These are phyloP conservation scores for Parnassius orleans DNA, from an alignment of 2,888 invertebrate genomes.

Conservation along the genomic window DNA sequence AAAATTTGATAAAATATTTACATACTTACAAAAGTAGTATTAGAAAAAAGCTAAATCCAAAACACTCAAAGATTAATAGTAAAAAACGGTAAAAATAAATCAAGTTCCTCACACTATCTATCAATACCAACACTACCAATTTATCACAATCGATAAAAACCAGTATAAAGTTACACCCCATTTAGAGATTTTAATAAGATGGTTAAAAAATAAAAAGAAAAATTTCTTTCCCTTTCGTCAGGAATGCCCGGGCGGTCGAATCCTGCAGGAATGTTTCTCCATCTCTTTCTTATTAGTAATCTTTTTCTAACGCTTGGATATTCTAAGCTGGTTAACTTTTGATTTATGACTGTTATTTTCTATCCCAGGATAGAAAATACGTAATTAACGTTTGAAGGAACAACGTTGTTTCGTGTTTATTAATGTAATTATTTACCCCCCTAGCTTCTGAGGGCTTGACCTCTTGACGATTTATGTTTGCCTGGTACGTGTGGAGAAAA, in stretches of 20 bases:
- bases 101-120: constrained; percentile 45
- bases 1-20: too few species aligned
- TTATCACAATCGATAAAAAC: constrained; percentile 46
- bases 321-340: constrained; percentile 61
- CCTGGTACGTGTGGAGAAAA: constrained; percentile 52
- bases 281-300: constrained; percentile 53
- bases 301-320: constrained; percentile 39
- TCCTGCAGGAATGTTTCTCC: constrained; percentile 62
- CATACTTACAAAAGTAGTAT: too few species aligned
- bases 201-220: constrained; percentile 44
- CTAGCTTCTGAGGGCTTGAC: constrained; percentile 17
- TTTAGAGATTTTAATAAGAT: constrained; percentile 50
- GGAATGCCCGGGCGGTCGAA: constrained; percentile 51
- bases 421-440: constrained; percentile 20
- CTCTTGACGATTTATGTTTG: constrained; percentile 39
- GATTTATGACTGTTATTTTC: constrained; percentile 64
- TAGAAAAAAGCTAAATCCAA: too few species aligned
- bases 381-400: constrained; percentile 49
- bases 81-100: constrained; percentile 14
- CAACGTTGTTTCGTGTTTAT: constrained; percentile 29
- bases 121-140: constrained; percentile 35
- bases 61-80: too few species aligned
- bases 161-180: constrained; percentile 47
- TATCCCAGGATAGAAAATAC: constrained; percentile 48
- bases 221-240: constrained; percentile 61